phyloP scores from a whole-genome alignment of 2,888 invertebrate genomes.

The Deladenus siricidicola region DNA sequence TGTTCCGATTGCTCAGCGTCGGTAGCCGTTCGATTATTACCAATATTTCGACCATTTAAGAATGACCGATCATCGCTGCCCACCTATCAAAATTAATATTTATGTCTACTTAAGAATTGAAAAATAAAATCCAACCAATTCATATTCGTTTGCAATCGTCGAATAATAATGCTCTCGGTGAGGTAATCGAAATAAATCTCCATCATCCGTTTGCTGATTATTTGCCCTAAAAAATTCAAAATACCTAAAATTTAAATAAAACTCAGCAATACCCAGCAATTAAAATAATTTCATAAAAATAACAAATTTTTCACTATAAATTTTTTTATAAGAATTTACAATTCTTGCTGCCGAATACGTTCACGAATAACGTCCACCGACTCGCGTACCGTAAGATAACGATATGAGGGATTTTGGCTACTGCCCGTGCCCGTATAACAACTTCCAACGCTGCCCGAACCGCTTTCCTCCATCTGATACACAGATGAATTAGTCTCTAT shows the following conservation, averaged over 20 bases:
- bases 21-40: no score
- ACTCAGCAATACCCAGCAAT: not conserved
- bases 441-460: conserved; percentile 27
- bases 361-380: conserved; percentile 45
- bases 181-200: conserved; percentile 13
- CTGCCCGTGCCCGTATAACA: no score
- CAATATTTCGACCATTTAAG: not conserved
- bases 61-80: not conserved
- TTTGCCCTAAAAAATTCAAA: not conserved
- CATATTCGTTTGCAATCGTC: conserved; percentile 48
- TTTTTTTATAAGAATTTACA: conserved; percentile 8
- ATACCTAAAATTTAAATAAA: not conserved
- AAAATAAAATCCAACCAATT: conserved; percentile 28
- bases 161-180: conserved; percentile 47
- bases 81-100: not conserved
- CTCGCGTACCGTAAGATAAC: conserved; percentile 48
- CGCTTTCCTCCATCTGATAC: conserved; percentile 23
- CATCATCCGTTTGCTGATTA: not conserved
- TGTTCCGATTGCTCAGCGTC: no score
- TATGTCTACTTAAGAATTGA: not conserved
- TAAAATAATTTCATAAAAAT: no score
- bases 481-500: no score
- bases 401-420: conserved; percentile 47
- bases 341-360: conserved; percentile 33
- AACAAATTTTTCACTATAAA: not conserved